Evolutionary conservation across 2,888 invertebrate genomes (phyloP), one percentile per base, ranked within the genome.

Genomic region (Adineta ricciae): DNA sequence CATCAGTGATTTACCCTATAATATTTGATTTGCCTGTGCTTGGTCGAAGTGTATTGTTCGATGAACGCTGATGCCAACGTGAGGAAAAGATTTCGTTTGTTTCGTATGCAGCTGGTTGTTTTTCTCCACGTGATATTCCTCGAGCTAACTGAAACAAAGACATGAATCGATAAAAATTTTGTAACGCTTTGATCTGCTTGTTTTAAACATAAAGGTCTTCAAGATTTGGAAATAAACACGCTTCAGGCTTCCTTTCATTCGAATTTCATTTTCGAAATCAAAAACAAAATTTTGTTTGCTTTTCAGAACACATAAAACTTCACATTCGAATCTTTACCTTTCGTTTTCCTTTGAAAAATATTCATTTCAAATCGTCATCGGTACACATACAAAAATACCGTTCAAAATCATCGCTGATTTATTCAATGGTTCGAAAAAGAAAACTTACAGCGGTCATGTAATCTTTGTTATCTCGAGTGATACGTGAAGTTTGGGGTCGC

Each of bases 381-480:
- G 5, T 64, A 46, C 11, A 46, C 11, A 46, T 46, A 46, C 11
- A 46, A 46, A 46, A 46, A 46, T 46, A n/a, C n/a, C 27, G 27
- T 27, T 27, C 14, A 27, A 27, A 27, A 64, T 16, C 27, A 46
- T 46, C 46, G 11, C 46, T 46, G 46, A 46, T 46, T 46, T 46
- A 46, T 46, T 46, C 11, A 11, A 46, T 46, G 11, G 5, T 46
- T 46, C 11, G 11, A 46, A 46, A 46, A 46, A 11, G 11, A 46
- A 9, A 64, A 78, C 78, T 78, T 78, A 78, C 78, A 78, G 78
- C 38, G 38, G 78, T 78, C 78, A 78, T 78, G 24, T 78, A 78
- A 41, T 78, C 78, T 78, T 41, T 78, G 16, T 78, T 78, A 24
- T 78, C 78, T 78, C n/a, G 21, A n/a, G 78, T 78, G 9, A 78